Evolutionary conservation across 1,140 invertebrate genomes (phyloP), one percentile per base, ranked within the genome.

Genomic region (Cotesia glomerata): DNA sequence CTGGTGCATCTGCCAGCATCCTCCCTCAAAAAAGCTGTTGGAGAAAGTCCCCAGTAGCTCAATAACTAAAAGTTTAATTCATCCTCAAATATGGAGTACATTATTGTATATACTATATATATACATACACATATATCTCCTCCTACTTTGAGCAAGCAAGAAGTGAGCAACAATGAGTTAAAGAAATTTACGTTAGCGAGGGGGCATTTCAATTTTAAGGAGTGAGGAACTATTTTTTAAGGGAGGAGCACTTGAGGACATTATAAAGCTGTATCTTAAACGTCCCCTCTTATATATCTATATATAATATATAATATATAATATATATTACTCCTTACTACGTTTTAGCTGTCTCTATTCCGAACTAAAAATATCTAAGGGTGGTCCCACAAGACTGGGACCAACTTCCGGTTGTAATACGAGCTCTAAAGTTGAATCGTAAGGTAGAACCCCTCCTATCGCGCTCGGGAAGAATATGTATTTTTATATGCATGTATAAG

Each of bases 361-460:
- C 39, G 39, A 45, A 45, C 39, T 45, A 45, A 45, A 45, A 45
- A 45, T 45, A 45, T 45, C 7, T 45, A 45, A 45, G 39, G 39
- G 39, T 45, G 39, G 39, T 45, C 39, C 39, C 39, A 45, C 11
- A 45, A 45, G 39, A 45, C 39, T 45, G 39, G 39, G 39, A 45
- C 39, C 39, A 45, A 45, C 80, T 84, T 84, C 82, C 82, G 82
- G 80, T 82, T 80, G 82, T 83, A 84, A 84, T 76, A 77, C 79
- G 82, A 84, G 81, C 75, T 67, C 39, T 54, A 9, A 49, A 64
- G 32, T 18, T 66, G n/a, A 16, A 52, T 14, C 16, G 26, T 26
- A 18, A 7, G 39, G 39, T 45, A 11, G 8, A 45, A 45, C 26
- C 26, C 26, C 26, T 26, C 26, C 26, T n/a, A n/a, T n/a, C n/a